phyloP scores from a whole-genome alignment of 2,113 vertebrate species.

The Sinocyclocheilus maitianheensis region DNA sequence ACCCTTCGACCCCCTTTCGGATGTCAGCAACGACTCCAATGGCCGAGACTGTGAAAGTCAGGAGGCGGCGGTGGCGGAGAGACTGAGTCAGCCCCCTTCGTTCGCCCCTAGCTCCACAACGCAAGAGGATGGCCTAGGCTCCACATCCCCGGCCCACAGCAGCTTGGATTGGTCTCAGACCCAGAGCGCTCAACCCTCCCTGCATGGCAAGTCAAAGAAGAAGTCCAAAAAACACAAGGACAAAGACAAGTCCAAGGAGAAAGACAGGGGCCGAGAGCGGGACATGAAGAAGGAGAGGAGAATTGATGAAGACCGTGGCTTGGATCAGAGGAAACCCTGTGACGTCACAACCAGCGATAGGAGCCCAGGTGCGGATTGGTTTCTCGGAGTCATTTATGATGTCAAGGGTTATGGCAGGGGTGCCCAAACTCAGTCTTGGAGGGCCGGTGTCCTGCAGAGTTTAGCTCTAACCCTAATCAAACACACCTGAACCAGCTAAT shows the following conservation, averaged over 20 bases:
- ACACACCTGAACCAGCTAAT: too few relatives aligned
- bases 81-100: slow-evolving; percentile 72
- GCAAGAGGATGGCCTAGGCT: slow-evolving; percentile 32
- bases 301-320: slow-evolving; percentile 55
- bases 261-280: slow-evolving; percentile 63
- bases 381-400: slow-evolving; percentile 1
- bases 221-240: slow-evolving; percentile 96
- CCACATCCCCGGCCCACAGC: slow-evolving; percentile 51
- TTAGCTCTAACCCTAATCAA: too few relatives aligned
- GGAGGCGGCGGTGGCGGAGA: slow-evolving; percentile 72
- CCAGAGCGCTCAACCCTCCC: slow-evolving; percentile 64
- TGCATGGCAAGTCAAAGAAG: slow-evolving; percentile 83
- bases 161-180: slow-evolving; percentile 62
- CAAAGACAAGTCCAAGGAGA: slow-evolving; percentile 83
- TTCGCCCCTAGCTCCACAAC: slow-evolving; percentile 51
- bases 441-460: too few relatives aligned
- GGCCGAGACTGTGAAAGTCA: slow-evolving; percentile 82
- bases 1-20: slow-evolving; percentile 84
- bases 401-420: neutral
- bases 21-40: slow-evolving; percentile 89
- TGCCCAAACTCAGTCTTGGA: too few relatives aligned
- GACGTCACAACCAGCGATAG: slow-evolving; percentile 71
- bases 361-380: slow-evolving; percentile 75
- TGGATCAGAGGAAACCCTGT: slow-evolving; percentile 70
- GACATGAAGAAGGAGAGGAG: slow-evolving; percentile 65